These are phyloP conservation scores for Amphiura filiformis DNA, from an alignment of 35 echinoderm and acorn worm species.

Conservation along the genomic window DNA sequence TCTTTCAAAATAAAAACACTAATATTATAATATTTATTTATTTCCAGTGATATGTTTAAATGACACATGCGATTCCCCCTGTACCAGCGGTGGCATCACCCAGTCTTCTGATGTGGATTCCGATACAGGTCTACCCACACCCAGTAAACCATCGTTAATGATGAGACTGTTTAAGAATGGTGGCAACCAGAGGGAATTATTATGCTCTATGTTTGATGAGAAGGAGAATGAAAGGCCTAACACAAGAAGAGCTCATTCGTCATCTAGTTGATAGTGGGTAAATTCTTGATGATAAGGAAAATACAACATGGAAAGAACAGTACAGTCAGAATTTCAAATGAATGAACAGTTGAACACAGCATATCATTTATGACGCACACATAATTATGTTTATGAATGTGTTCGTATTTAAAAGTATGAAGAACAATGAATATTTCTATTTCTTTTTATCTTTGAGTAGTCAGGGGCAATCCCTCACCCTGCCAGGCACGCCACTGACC, in stretches of 20 bases:
- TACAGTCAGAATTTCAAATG: no score
- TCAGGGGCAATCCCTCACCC: no score
- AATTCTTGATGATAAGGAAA: no score
- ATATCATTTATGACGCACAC: no score
- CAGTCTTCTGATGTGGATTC: not conserved
- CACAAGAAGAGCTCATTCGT: not conserved
- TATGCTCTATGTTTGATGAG: slow-evolving; percentile 80
- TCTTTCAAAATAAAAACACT: no score
- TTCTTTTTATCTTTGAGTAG: no score
- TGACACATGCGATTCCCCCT: not conserved
- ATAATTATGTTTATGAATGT: no score
- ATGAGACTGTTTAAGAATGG: slow-evolving; percentile 85
- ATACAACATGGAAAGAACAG: no score
- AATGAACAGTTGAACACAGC: no score
- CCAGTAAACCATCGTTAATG: slow-evolving; percentile 82
- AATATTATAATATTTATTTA: not conserved
- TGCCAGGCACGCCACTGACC: no score
- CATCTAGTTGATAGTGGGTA: not conserved
- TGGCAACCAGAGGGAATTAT: slow-evolving; percentile 59
- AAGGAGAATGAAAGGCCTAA: not conserved
- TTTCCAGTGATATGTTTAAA: not conserved
- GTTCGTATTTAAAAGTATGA: no score
- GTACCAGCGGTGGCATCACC: not conserved
- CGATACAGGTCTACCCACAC: slow-evolving; percentile 59
- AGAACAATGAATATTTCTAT: no score